Conservation (phyloP, 1,140 invertebrate species). For the Hirudo medicinalis region DNA sequence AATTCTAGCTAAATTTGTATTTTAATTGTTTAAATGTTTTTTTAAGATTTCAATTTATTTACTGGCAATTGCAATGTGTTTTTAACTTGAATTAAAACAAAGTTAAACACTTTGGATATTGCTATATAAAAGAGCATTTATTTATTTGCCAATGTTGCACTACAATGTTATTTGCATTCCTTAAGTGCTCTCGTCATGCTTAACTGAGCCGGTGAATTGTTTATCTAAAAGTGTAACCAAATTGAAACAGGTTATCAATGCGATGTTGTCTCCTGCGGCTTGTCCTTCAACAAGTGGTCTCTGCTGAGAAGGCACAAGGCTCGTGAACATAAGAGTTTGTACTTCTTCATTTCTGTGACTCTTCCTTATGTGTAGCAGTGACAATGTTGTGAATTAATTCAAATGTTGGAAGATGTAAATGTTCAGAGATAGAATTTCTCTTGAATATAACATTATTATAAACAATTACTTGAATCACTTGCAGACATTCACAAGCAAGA, state of each 20-base stretch:
- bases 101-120: too few relatives aligned
- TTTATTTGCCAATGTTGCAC: not conserved
- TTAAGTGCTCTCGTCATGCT: not conserved
- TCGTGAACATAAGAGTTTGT: not conserved
- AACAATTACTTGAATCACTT: too few relatives aligned
- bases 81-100: too few relatives aligned
- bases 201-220: not conserved
- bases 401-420: too few relatives aligned
- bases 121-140: too few relatives aligned
- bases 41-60: not conserved
- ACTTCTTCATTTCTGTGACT: too few relatives aligned
- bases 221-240: not conserved
- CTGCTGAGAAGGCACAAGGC: not conserved
- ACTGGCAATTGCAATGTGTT: not conserved
- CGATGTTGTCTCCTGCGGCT: not conserved
- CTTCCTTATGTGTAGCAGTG: too few relatives aligned
- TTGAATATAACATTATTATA: too few relatives aligned
- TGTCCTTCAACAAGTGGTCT: constrained; percentile 3
- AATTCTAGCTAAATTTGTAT: constrained; percentile 46
- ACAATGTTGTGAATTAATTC: too few relatives aligned
- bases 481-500: too few relatives aligned
- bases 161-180: not conserved
- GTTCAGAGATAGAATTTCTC: too few relatives aligned
- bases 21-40: too few relatives aligned
- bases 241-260: constrained; percentile 1